Base-by-base conservation (phyloP, 1,140 invertebrate species). In the Cydia fagiglandana region DNA sequence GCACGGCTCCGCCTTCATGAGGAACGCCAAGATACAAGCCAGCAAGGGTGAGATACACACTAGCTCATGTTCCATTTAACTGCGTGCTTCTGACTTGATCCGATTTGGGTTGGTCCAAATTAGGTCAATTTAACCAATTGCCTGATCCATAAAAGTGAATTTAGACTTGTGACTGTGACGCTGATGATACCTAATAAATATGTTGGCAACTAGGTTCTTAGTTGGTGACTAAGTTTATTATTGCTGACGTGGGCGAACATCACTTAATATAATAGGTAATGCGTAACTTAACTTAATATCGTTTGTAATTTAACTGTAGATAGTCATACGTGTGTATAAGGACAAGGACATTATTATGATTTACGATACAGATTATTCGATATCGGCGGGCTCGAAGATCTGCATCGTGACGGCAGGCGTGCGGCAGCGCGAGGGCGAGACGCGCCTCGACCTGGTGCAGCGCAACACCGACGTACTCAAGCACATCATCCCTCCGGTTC, bases 381-480 rank as follows among this genome's bases (percentile, higher is more conserved):
- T 95, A 1, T 96, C 96, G 28, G 97, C 96, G 70, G 96, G 96
- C 68, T 98, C 97, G 0, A 95, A 95, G 76, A 91, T 98, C 4
- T 97, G 97, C 86, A 96, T 98, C 45, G 95, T 98, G 53, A 98
- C 97, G 0, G 98, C 98, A 6, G 98, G 98, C 4, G 97, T 96
- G 15, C 94, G 98, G 24, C 98, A 98, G 90, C 95, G 96, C 66
- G 97, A 98, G 87, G 97, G 97, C 0, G 97, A 98, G 91, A 95
- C 95, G 3, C 94, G 98, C 15, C 92, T 98, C 28, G 95, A 96
- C 80, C 93, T 98, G 24, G 97, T 98, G 41, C 97, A 98, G 90
- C 94, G 97, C 64, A 98, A 98, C 92, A 96, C 97, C 0, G 97
- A 98, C 77, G 97, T 98, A 45, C 96, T 98, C 79, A 98, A 98